Percentiles rank a stretch among this genome's conserved stretches.
Conservation (phyloP, 2,888 invertebrate genomes). For the Tinea trinotella region DNA sequence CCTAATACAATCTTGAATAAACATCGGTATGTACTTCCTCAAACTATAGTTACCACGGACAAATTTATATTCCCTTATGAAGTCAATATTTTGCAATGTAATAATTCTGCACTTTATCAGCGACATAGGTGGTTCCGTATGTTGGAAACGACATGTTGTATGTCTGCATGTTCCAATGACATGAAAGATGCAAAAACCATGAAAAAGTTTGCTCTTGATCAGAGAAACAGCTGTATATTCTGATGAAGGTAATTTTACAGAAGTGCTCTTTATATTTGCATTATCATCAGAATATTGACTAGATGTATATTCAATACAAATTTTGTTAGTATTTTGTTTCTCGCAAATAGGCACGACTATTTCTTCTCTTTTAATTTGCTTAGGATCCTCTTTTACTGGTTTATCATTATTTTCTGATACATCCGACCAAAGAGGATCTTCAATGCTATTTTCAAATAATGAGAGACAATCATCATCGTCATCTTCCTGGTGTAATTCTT, state of each 20-base stretch:
- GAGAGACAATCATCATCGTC: constrained; percentile 28
- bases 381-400: constrained; percentile 7
- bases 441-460: constrained; percentile 50
- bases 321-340: neutral
- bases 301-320: neutral
- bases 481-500: neutral
- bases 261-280: neutral
- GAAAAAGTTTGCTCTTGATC: constrained; percentile 31
- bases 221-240: neutral
- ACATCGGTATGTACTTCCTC: constrained; percentile 34
- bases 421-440: neutral
- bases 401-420: constrained; percentile 18
- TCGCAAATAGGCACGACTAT: neutral
- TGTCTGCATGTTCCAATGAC: constrained; percentile 35
- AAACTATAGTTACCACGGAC: constrained; percentile 29
- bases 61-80: constrained; percentile 42
- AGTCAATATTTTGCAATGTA: constrained; percentile 28
- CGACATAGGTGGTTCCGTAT: constrained; percentile 25
- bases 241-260: neutral
- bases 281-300: neutral
- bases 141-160: constrained; percentile 34
- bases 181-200: constrained; percentile 40
- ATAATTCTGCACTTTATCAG: constrained; percentile 27
- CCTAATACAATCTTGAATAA: constrained; percentile 35
- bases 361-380: neutral